phyloP scores from a whole-genome alignment of 2,888 invertebrate species.

The Halictus quadricinctus region DNA sequence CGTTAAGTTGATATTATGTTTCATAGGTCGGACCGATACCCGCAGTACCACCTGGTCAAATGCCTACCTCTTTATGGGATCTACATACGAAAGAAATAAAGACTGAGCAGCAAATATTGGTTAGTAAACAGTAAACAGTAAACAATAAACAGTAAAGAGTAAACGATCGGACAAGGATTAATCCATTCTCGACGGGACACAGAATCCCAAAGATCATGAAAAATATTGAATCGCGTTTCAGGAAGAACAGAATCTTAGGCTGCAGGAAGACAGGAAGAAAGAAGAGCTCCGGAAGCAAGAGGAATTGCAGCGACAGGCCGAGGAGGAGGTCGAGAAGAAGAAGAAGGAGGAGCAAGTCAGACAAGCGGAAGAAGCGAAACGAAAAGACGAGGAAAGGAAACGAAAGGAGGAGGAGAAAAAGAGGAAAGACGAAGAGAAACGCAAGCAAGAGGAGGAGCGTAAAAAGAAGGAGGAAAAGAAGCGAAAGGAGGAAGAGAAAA shows the following conservation, averaged over 20 bases:
- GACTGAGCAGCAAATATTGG: slow-evolving; percentile 83
- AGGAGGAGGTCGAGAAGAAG: slow-evolving; percentile 74
- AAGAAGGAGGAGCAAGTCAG: slow-evolving; percentile 76
- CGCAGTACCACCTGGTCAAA: slow-evolving; percentile 79
- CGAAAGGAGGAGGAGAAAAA: slow-evolving; percentile 83
- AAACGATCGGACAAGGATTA: background rate
- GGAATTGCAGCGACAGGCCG: slow-evolving; percentile 81
- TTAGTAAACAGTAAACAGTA: slow-evolving; percentile 64
- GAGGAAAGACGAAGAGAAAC: slow-evolving; percentile 83
- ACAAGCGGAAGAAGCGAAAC: slow-evolving; percentile 78
- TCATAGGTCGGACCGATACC: slow-evolving; percentile 77
- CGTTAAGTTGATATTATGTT: background rate
- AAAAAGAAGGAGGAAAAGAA: slow-evolving; percentile 84
- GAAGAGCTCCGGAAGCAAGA: slow-evolving; percentile 83
- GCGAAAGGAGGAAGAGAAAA: slow-evolving; percentile 83
- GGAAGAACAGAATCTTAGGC: slow-evolving; percentile 77
- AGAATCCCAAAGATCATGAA: background rate
- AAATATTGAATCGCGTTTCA: slow-evolving; percentile 34
- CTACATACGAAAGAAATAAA: slow-evolving; percentile 82
- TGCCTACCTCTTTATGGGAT: slow-evolving; percentile 80
- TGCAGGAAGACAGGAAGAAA: slow-evolving; percentile 82
- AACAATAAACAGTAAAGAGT: background rate
- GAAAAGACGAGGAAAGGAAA: slow-evolving; percentile 83
- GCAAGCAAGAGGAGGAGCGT: slow-evolving; percentile 83
- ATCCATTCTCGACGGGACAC: background rate